A percentile compares a stretch with the other conserved stretches of the same genome.
phyloP scores from a whole-genome alignment of 2,113 vertebrate species.

The Notothenia coriiceps region DNA sequence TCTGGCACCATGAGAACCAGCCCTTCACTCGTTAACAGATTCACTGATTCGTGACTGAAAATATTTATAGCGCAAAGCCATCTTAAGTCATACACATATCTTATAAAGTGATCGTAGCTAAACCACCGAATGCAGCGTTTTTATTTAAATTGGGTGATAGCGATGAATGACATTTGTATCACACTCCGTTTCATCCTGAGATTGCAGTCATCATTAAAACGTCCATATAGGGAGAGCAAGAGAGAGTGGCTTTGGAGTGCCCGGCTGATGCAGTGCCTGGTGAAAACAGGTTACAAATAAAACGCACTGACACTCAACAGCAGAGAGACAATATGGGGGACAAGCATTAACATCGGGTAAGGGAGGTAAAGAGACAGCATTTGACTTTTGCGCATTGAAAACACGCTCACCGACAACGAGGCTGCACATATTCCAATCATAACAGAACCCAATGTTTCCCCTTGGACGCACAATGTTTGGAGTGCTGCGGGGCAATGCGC shows the following conservation, averaged over 20 bases:
- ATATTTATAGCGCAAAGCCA: not conserved
- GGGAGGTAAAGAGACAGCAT: not conserved
- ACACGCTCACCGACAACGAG: not conserved
- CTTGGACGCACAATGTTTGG: constrained; percentile 50
- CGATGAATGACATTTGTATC: constrained; percentile 8
- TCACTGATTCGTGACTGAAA: constrained; percentile 72
- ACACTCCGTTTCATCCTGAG: constrained; percentile 10
- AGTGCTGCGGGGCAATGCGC: constrained; percentile 60
- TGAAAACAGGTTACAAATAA: constrained; percentile 19
- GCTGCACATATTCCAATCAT: constrained; percentile 44
- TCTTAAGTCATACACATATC: not conserved
- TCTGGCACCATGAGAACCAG: constrained; percentile 75
- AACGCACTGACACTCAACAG: constrained; percentile 12
- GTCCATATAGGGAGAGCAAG: not conserved
- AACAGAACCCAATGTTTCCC: constrained; percentile 42
- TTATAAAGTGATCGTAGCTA: not conserved
- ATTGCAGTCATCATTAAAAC: constrained; percentile 24
- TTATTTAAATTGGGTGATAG: not conserved
- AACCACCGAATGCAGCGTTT: not conserved
- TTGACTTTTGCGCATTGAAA: constrained; percentile 49
- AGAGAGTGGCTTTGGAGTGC: not conserved
- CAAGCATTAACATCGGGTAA: not conserved
- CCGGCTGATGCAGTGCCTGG: constrained; percentile 31
- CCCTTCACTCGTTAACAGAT: constrained; percentile 49
- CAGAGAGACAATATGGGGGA: not conserved